phyloP scores from a whole-genome alignment of 2,888 invertebrate species.

The Ectemnius continuus region DNA sequence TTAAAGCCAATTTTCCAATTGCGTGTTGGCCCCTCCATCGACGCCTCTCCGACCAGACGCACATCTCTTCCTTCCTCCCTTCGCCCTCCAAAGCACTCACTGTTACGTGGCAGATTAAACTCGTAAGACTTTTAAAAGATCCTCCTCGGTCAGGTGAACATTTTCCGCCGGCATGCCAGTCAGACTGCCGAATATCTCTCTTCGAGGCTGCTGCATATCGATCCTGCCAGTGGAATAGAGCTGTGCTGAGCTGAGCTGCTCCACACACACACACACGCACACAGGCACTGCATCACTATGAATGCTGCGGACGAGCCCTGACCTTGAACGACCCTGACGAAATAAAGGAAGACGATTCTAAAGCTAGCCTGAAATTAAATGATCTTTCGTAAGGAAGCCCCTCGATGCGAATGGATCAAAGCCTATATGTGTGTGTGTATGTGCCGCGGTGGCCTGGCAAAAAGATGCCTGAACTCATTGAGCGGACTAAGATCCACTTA shows the following conservation, averaged over 20 bases:
- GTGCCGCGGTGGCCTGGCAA: no score
- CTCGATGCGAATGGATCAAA: no score
- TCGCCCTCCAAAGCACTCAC: no score
- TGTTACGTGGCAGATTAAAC: no score
- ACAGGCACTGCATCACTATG: slow-evolving; percentile 47
- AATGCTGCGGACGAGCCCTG: slow-evolving; percentile 46
- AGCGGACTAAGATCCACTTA: slow-evolving; percentile 46
- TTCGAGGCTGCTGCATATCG: slow-evolving; percentile 44
- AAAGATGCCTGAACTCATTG: slow-evolving; percentile 34
- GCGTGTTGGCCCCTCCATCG: slow-evolving; percentile 10
- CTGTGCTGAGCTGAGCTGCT: slow-evolving; percentile 20
- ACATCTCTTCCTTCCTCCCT: no score
- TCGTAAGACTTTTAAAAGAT: neutral
- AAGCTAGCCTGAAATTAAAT: no score
- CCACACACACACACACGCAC: neutral
- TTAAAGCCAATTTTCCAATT: slow-evolving; percentile 42
- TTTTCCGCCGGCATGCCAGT: slow-evolving; percentile 13
- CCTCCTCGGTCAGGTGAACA: neutral
- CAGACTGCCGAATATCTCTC: slow-evolving; percentile 15
- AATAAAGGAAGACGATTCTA: no score
- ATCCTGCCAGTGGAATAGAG: slow-evolving; percentile 38
- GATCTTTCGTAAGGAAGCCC: no score
- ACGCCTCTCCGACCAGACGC: no score
- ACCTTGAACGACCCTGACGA: slow-evolving; percentile 44
- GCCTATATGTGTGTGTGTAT: no score